phyloP scores from a whole-genome alignment of 2,888 invertebrate genomes.

The Volucella inanis region DNA sequence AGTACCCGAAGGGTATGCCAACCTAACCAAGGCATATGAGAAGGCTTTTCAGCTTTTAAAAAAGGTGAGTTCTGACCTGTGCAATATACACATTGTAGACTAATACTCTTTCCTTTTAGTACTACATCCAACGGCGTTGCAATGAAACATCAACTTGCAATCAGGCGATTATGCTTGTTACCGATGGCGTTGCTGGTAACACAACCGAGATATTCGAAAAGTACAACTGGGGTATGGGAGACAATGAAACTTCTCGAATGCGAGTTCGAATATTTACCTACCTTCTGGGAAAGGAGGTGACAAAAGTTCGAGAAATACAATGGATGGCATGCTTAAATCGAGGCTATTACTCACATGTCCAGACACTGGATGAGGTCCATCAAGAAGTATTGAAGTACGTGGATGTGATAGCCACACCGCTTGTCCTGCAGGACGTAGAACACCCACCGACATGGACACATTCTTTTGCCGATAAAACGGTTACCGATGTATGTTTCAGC shows the following conservation, averaged over 20 bases:
- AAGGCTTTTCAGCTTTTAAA: constrained; percentile 92
- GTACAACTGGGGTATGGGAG: constrained; percentile 88
- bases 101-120: constrained; percentile 77
- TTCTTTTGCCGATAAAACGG: constrained; percentile 93
- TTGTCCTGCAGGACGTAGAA: constrained; percentile 88
- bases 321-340: constrained; percentile 98
- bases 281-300: constrained; percentile 96
- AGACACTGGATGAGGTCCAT: constrained; percentile 96
- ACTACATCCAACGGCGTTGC: constrained; percentile 85
- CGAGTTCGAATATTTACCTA: constrained; percentile 98
- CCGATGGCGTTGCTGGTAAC: constrained; percentile 96
- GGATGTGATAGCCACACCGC: constrained; percentile 93
- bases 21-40: constrained; percentile 91
- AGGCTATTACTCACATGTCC: constrained; percentile 97
- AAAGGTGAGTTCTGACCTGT: constrained; percentile 84
- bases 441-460: constrained; percentile 98
- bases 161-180: constrained; percentile 97
- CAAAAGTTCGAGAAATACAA: constrained; percentile 93
- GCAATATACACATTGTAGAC: neutral
- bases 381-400: constrained; percentile 98
- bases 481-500: constrained; percentile 81
- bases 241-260: constrained; percentile 87
- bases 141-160: constrained; percentile 88
- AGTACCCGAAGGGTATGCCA: constrained; percentile 90
- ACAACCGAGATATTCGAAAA: constrained; percentile 92